phyloP scores from a whole-genome alignment of 2,888 invertebrate species.

The Strigamia transsilvanica region DNA sequence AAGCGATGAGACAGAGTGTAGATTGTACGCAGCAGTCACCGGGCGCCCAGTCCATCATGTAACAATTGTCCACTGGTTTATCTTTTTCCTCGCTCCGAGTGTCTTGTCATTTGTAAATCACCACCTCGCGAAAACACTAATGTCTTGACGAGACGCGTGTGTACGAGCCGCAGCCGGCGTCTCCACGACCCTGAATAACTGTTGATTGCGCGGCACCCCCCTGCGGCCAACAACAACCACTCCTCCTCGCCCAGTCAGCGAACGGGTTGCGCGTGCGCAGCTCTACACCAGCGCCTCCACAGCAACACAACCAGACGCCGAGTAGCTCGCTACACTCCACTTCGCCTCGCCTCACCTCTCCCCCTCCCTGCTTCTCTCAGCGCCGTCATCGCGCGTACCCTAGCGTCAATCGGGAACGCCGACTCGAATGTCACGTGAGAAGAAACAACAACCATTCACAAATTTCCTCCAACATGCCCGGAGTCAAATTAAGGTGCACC shows the following conservation, averaged over 20 bases:
- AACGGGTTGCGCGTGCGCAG: slow-evolving; percentile 28
- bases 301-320: slow-evolving; percentile 26
- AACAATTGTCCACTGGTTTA: slow-evolving; percentile 26
- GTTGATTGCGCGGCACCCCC: slow-evolving; percentile 47
- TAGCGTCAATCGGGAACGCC: slow-evolving; percentile 42
- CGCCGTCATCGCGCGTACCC: slow-evolving; percentile 45
- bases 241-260: slow-evolving; percentile 48
- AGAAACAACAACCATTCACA: slow-evolving; percentile 34
- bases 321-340: slow-evolving; percentile 32
- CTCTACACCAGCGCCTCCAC: slow-evolving; percentile 48
- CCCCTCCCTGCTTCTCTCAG: slow-evolving; percentile 5
- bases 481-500: slow-evolving; percentile 47
- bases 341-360: background rate
- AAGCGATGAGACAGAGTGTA: background rate
- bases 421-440: slow-evolving; percentile 39
- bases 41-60: slow-evolving; percentile 34
- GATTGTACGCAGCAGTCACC: background rate
- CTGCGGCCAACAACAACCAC: slow-evolving; percentile 50
- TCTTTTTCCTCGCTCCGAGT: slow-evolving; percentile 26
- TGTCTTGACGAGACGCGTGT: slow-evolving; percentile 45
- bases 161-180: slow-evolving; percentile 42
- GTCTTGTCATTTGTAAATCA: slow-evolving; percentile 40
- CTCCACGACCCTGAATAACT: slow-evolving; percentile 48
- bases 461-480: slow-evolving; percentile 26
- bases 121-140: slow-evolving; percentile 13